Conservation (phyloP, 2,113 vertebrate species). For the Falco punctatus region DNA sequence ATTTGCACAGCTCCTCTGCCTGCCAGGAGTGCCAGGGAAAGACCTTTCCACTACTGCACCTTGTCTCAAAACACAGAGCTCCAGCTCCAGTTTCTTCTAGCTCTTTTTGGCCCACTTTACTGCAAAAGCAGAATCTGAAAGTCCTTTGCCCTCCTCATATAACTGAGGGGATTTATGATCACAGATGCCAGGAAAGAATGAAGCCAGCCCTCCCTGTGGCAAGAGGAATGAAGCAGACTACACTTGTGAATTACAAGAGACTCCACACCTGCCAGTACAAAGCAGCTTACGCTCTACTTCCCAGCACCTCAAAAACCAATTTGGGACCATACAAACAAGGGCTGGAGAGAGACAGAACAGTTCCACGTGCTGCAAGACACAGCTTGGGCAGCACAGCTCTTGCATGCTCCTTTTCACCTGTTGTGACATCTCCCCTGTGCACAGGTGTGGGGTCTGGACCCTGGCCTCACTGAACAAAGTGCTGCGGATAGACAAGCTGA, state of each 20-base stretch:
- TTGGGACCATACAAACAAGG: not conserved
- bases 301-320: not conserved
- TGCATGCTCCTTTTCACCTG: not conserved
- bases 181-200: not conserved
- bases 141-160: not conserved
- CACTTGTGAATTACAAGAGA: not conserved
- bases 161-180: not conserved
- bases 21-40: not conserved
- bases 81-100: not conserved
- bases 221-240: not conserved
- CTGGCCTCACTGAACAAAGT: accelerated
- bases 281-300: not conserved
- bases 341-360: not conserved
- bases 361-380: accelerated
- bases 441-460: not conserved
- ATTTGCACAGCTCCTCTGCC: not conserved
- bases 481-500: not conserved
- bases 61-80: not conserved
- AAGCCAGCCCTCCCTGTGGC: not conserved
- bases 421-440: not conserved
- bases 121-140: not conserved
- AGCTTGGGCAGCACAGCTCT: not conserved
- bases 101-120: not conserved
- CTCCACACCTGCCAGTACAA: not conserved
- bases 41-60: not conserved